These are phyloP conservation scores for Lasioglossum morio DNA, from an alignment of 2,888 invertebrate species.

Conservation along the genomic window DNA sequence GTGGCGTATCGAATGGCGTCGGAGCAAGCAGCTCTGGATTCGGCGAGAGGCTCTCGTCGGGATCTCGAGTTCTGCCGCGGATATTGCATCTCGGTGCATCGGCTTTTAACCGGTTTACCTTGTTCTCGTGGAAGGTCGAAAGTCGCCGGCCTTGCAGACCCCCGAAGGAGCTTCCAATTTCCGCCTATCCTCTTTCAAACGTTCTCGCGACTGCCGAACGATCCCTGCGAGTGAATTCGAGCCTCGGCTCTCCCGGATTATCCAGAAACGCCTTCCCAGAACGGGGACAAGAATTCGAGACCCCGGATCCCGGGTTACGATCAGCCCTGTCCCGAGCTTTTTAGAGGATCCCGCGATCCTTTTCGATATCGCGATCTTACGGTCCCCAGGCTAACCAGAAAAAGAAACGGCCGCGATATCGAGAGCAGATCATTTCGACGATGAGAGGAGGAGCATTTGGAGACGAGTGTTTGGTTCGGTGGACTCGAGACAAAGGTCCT, in stretches of 20 bases:
- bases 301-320: not conserved
- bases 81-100: constrained; percentile 74
- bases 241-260: constrained; percentile 58
- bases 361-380: not conserved
- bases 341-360: not conserved
- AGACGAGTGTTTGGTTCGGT: not conserved
- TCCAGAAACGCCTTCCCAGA: constrained; percentile 53
- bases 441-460: not conserved
- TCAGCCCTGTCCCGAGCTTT: not conserved
- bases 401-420: not conserved
- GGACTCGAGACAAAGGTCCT: not conserved
- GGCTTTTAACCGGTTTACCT: constrained; percentile 74
- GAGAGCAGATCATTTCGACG: not conserved
- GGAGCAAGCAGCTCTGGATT: not conserved
- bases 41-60: constrained; percentile 22
- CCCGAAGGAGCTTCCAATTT: constrained; percentile 72
- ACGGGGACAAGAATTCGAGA: constrained; percentile 50
- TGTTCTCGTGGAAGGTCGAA: constrained; percentile 60
- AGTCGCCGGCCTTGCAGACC: constrained; percentile 29
- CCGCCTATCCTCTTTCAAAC: constrained; percentile 71
- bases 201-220: constrained; percentile 62
- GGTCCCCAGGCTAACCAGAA: not conserved
- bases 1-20: not conserved
- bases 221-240: constrained; percentile 67
- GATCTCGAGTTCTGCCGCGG: constrained; percentile 62